Conservation (phyloP, 2,888 invertebrate species). For the Marasmarcha lunaedactyla region DNA sequence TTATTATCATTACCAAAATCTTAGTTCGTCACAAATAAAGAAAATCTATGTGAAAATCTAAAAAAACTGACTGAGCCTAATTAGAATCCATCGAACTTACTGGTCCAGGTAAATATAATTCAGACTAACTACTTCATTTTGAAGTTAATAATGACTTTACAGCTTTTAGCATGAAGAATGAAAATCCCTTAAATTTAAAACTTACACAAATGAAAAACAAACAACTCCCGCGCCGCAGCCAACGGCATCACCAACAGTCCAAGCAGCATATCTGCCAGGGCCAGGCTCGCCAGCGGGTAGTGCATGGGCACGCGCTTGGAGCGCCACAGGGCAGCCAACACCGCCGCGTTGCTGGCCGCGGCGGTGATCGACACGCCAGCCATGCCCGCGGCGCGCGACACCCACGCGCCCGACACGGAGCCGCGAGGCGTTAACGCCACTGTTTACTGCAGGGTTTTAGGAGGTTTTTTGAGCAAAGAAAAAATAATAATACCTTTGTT, state of each 20-base stretch:
- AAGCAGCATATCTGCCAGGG: constrained; percentile 74
- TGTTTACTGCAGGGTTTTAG: background rate
- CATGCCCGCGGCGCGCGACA: constrained; percentile 29
- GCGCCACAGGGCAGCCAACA: constrained; percentile 34
- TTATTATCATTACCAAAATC: too few species aligned
- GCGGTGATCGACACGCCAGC: constrained; percentile 28
- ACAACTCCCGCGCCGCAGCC: constrained; percentile 68
- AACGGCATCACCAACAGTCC: constrained; percentile 68
- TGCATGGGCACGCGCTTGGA: constrained; percentile 68
- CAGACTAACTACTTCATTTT: too few species aligned
- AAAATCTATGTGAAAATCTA: too few species aligned
- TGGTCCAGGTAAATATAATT: too few species aligned
- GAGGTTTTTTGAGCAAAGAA: background rate
- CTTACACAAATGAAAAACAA: constrained; percentile 53
- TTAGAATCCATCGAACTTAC: too few species aligned
- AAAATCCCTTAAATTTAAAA: constrained; percentile 10
- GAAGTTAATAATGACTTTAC: too few species aligned
- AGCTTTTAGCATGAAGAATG: too few species aligned
- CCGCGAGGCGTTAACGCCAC: constrained; percentile 24
- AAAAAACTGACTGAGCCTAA: too few species aligned
- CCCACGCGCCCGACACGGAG: constrained; percentile 28
- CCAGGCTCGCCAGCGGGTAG: constrained; percentile 76
- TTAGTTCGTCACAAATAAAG: too few species aligned
- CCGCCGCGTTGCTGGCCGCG: constrained; percentile 36
- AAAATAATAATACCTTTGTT: background rate